A percentile compares a stretch with the other conserved stretches of the same genome.
Evolutionary conservation across 2,113 vertebrate species (phyloP).

Genomic region (Serilophus lunatus): DNA sequence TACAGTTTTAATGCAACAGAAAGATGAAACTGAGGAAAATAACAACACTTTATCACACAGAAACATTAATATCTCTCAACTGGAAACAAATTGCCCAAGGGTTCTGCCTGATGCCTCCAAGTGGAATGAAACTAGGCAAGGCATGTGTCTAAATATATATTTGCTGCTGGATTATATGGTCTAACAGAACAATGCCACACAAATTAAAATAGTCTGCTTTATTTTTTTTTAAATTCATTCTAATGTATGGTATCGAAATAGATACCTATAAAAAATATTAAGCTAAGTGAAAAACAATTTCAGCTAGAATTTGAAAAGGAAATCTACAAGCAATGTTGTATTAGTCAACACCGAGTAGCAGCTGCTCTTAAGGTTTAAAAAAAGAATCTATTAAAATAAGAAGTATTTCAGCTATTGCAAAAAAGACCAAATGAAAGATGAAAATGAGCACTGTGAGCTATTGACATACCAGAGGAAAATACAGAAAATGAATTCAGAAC

Average conservation of each 20-base stretch:
- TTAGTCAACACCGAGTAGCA: slow-evolving; percentile 26
- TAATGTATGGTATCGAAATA: neutral
- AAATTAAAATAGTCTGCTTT: neutral
- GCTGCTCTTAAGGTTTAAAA: slow-evolving; percentile 42
- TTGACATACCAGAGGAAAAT: neutral
- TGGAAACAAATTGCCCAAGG: slow-evolving; percentile 36
- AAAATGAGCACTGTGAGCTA: neutral
- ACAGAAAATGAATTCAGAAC: neutral
- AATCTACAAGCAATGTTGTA: neutral
- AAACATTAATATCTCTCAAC: slow-evolving; percentile 14
- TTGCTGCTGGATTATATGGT: slow-evolving; percentile 22
- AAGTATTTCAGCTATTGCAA: slow-evolving; percentile 45
- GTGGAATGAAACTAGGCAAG: neutral
- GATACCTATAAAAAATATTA: neutral
- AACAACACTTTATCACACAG: slow-evolving; percentile 16
- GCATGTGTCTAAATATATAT: neutral
- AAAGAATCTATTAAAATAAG: slow-evolving; percentile 34
- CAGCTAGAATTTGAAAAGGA: neutral
- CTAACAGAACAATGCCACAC: neutral
- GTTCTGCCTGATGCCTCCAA: slow-evolving; percentile 13
- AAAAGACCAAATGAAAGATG: slow-evolving; percentile 3
- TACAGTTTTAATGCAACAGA: neutral
- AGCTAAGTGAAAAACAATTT: neutral
- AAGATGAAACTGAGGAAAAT: slow-evolving; percentile 34
- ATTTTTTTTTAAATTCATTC: neutral